Base-by-base conservation (phyloP, 2,797 vertebrate genomes). In the Chaetodon trifasciatus region DNA sequence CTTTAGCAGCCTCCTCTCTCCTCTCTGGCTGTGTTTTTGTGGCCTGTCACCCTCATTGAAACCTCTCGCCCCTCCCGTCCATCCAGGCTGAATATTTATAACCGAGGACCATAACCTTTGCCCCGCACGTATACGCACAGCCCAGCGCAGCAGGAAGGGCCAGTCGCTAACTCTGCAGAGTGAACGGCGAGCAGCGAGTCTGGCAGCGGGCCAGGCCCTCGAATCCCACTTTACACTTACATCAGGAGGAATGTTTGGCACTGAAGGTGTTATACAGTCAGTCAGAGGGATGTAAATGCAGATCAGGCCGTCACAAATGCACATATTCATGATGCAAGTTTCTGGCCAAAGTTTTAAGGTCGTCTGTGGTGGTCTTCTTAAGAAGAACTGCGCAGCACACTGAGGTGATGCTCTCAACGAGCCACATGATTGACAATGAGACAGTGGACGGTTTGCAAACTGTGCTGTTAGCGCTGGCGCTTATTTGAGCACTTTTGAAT, bases 181-280 rank as follows among this genome's bases (percentile, higher is more conserved):
- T 68, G 44, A 56, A 82, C 57, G 70, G 0, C 39, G 3, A 65
- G 66, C 67, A 0, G 0, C 3, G 64, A 58, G 49, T 46, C 64
- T 87, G 82, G 84, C 74, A 23, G 21, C 7, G 1, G 32, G 64
- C 56, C 77, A 73, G 74, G 12, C 28, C 66, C 73, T 82, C 69
- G 61, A 46, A 73, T 80, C 76, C 63, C 76, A 28, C 76, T 76
- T 72, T 75, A 77, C 63, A 32, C 66, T 61, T 50, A 63, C 56
- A 53, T 5, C 15, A 2, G 44, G 60, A 77, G 23, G 84, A 89
- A 82, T 88, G 76, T 71, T 71, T 78, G 87, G 75, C 49, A 55
- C 65, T 8, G 61, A 68, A 50, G 7, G 28, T 2, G 46, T 42
- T 50, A 6, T 4, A 0, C 72, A 0, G 50, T 13, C 0, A 6